These are phyloP conservation scores for Pseudococcus jackbeardsleyi DNA, from an alignment of 2,888 invertebrate genomes.

Conservation along the genomic window DNA sequence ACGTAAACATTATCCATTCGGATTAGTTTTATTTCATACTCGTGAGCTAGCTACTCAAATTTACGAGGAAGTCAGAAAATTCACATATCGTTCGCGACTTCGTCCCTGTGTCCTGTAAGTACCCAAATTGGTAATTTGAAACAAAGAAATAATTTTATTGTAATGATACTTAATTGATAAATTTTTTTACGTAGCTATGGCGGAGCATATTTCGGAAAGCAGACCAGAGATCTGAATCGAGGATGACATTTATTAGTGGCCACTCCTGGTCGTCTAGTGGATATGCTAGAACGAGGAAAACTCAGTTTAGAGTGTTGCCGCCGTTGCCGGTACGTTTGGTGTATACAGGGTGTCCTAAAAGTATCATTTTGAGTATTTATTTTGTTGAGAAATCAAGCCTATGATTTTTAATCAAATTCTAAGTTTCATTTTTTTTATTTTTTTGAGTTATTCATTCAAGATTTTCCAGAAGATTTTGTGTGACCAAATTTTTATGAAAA, in stretches of 20 bases:
- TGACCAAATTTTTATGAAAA: too few relatives aligned
- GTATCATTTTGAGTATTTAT: background rate
- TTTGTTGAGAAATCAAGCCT: background rate
- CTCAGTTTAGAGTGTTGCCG: slow-evolving; percentile 95
- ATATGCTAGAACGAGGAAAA: slow-evolving; percentile 96
- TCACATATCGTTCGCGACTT: slow-evolving; percentile 96
- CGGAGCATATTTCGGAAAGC: slow-evolving; percentile 90
- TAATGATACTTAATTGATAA: background rate
- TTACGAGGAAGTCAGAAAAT: slow-evolving; percentile 98
- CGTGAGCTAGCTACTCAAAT: slow-evolving; percentile 99
- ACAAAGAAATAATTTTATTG: background rate
- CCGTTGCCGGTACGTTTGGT: slow-evolving; percentile 72
- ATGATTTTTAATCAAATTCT: background rate
- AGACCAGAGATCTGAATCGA: slow-evolving; percentile 93
- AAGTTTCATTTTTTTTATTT: too few relatives aligned
- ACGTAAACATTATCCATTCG: slow-evolving; percentile 95
- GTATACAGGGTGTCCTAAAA: background rate
- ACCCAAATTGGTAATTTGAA: slow-evolving; percentile 57
- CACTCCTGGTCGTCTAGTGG: slow-evolving; percentile 96
- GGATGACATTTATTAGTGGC: slow-evolving; percentile 98
- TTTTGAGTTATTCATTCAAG: too few relatives aligned
- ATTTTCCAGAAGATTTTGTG: too few relatives aligned
- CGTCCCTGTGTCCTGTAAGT: slow-evolving; percentile 94
- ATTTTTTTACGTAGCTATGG: slow-evolving; percentile 80
- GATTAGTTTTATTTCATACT: slow-evolving; percentile 96